Conservation (phyloP, 2,113 vertebrate genomes). For the Megatriorchis doriae region DNA sequence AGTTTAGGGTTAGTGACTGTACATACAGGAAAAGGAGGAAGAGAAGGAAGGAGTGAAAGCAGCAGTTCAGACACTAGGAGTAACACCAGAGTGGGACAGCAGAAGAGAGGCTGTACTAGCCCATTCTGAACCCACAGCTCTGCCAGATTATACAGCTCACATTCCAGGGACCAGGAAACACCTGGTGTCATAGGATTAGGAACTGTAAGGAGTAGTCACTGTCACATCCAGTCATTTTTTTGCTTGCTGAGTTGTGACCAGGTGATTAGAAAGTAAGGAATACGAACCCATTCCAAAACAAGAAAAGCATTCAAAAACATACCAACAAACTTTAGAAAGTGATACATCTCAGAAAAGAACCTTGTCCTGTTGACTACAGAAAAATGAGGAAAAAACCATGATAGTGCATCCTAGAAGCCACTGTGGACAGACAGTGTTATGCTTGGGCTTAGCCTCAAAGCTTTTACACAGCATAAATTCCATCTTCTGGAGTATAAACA, state of each 20-base stretch:
- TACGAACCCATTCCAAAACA: background rate
- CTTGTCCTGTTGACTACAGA: background rate
- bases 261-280: background rate
- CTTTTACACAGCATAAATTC: background rate
- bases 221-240: background rate
- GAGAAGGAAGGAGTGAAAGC: background rate
- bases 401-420: background rate
- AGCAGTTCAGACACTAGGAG: background rate
- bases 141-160: background rate
- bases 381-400: background rate
- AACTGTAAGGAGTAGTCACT: no score
- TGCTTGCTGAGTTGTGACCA: background rate
- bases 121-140: background rate
- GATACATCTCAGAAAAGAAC: background rate
- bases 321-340: background rate
- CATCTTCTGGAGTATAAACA: background rate
- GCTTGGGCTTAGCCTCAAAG: background rate
- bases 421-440: background rate
- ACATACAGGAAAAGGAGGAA: background rate
- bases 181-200: background rate
- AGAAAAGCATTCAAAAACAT: background rate
- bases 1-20: background rate
- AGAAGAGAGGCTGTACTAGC: background rate
- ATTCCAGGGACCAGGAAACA: background rate
- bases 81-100: background rate